Evolutionary conservation across 2,888 invertebrate genomes (phyloP), one percentile per base, ranked within the genome.

Genomic region (Pachliopta kotzebuea): DNA sequence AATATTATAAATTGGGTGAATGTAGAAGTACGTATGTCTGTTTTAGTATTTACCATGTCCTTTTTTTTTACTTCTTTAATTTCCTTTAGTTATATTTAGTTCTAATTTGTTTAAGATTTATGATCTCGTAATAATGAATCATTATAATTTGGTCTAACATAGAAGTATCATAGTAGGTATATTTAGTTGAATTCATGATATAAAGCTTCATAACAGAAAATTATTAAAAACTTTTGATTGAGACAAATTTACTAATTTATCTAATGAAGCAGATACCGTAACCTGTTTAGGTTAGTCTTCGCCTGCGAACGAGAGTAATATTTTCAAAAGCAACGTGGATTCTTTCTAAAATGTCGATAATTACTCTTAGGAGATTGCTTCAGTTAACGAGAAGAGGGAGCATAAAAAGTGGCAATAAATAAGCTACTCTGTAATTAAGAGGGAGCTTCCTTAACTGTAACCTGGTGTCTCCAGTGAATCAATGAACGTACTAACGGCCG

Each of bases 301-400:
- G 37, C 11, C 50, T 2, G 9, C n/a, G 17, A 17, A 26, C 29
- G 24, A 23, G 17, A 24, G 52, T 18, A 52, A 26, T 60, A 56
- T 56, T 60, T 64, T 60, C 4, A 60, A 65, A 57, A 23, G 54
- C 37, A 62, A 53, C 56, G 55, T 42, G 60, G 56, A 58, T 69
- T 57, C 59, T 69, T 70, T 81, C 78, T 71, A 72, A 72, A 74
- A 75, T 72, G 77, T 74, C 75, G 75, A 82, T 84, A 84, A 84
- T 84, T 81, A 81, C 73, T 72, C 74, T 71, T 71, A 74, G 71
- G 76, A 78, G 78, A 81, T 80, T 75, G 77, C 79, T 78, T 80
- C 60, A 63, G 58, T 81, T 77, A 70, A 67, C 70, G 71, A 71
- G 70, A 69, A 72, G 74, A 72, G 72, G 72, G 63, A 70, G 70